Evolutionary conservation across 2,797 vertebrate species (phyloP).

Genomic region (Psittacula echo): DNA sequence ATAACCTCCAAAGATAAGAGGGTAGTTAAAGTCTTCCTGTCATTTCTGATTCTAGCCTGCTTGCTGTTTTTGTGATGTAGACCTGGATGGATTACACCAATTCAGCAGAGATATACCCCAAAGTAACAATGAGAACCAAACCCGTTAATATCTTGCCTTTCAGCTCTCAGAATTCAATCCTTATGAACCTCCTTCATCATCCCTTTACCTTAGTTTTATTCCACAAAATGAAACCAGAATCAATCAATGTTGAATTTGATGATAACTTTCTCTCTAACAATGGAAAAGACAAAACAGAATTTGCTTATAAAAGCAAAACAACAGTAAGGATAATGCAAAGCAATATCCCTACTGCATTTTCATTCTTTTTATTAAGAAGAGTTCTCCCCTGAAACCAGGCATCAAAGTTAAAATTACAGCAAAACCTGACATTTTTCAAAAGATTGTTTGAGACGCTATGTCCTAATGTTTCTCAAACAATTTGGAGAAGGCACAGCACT

Average conservation of each 20-base stretch:
- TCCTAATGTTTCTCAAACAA: background rate
- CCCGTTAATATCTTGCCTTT: conserved; percentile 4
- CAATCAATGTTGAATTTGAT: conserved; percentile 31
- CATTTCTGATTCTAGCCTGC: conserved; percentile 1
- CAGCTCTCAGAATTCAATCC: background rate
- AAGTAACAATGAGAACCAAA: conserved; percentile 21
- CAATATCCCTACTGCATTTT: background rate
- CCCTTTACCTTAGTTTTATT: conserved; percentile 21
- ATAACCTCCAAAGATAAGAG: conserved; percentile 21
- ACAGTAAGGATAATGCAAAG: background rate
- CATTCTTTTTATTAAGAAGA: background rate
- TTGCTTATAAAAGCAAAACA: conserved; percentile 15
- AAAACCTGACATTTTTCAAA: conserved; percentile 15
- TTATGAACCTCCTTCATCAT: conserved; percentile 31
- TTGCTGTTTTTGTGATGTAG: background rate
- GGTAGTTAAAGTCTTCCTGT: conserved; percentile 7
- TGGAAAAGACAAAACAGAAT: background rate
- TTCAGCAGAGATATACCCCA: conserved; percentile 17
- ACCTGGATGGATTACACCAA: conserved; percentile 36
- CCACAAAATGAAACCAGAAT: conserved; percentile 33
- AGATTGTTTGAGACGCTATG: background rate
- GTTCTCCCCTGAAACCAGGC: background rate
- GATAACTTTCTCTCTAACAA: background rate
- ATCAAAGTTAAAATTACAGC: background rate
- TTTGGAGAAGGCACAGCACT: background rate